Evolutionary conservation across 1,140 invertebrate genomes (phyloP).

Genomic region (Apis florea): DNA sequence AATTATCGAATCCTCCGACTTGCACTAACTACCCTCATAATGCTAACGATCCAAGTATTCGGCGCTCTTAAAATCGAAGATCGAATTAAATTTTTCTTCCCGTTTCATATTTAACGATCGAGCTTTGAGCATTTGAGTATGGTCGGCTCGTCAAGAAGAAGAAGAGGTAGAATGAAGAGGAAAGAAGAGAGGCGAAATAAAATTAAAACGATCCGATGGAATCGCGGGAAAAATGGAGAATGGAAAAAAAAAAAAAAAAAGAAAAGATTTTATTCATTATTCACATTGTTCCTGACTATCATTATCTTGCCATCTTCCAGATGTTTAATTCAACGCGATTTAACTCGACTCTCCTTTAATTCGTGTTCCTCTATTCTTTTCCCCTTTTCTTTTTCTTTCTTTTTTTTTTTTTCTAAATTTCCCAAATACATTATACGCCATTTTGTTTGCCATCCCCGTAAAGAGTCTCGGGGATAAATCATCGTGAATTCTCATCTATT

Average conservation of each 20-base stretch:
- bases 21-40: conserved; percentile 29
- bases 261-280: not conserved
- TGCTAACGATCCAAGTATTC: conserved; percentile 38
- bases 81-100: conserved; percentile 18
- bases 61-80: conserved; percentile 4
- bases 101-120: not conserved
- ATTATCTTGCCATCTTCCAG: not conserved
- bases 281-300: not conserved
- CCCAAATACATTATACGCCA: not conserved
- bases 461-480: conserved; percentile 4
- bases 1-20: conserved; percentile 56
- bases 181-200: not conserved
- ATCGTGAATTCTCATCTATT: too few relatives aligned
- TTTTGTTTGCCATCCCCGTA: not conserved
- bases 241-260: too few relatives aligned
- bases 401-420: not conserved
- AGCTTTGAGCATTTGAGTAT: not conserved
- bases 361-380: not conserved
- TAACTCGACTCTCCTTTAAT: too few relatives aligned
- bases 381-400: not conserved
- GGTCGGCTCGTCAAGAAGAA: not conserved
- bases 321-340: not conserved
- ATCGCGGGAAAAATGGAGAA: not conserved
- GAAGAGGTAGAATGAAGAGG: not conserved
- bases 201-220: not conserved